Percentiles rank a stretch among this genome's conserved stretches.
Conservation (phyloP, 2,888 invertebrate genomes). For the Ptychoptera albimana region DNA sequence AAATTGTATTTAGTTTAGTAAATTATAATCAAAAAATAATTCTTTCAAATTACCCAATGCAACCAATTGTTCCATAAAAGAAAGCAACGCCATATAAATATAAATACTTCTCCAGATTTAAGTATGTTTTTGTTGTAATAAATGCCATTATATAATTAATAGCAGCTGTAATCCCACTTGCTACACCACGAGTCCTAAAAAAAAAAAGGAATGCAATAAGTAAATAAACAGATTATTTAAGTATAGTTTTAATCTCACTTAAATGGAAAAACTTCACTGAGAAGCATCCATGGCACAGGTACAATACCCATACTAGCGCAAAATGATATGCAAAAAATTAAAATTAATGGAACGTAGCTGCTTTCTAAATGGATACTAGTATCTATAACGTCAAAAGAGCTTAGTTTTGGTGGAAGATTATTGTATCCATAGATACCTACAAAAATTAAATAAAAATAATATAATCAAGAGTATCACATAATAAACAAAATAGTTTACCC, state of each 20-base stretch:
- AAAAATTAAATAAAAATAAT: slow-evolving; percentile 27
- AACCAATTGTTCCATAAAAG: slow-evolving; percentile 32
- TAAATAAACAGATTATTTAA: not conserved
- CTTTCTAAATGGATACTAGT: not conserved
- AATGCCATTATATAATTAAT: slow-evolving; percentile 36
- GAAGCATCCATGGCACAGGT: slow-evolving; percentile 37
- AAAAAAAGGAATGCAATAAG: slow-evolving; percentile 1
- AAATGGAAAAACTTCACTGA: slow-evolving; percentile 41
- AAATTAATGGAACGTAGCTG: slow-evolving; percentile 20
- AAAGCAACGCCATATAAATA: slow-evolving; percentile 35
- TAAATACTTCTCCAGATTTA: slow-evolving; percentile 31
- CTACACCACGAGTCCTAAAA: slow-evolving; percentile 12
- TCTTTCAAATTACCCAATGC: slow-evolving; percentile 22
- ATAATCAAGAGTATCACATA: slow-evolving; percentile 28
- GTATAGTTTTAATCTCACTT: slow-evolving; percentile 33
- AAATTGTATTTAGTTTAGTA: too few species aligned
- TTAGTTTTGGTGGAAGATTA: slow-evolving; percentile 26
- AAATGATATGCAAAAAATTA: slow-evolving; percentile 11
- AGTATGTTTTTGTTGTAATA: slow-evolving; percentile 36
- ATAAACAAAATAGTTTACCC: slow-evolving; percentile 31
- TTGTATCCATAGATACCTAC: slow-evolving; percentile 31
- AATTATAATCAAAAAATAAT: not conserved
- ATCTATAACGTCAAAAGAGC: slow-evolving; percentile 28
- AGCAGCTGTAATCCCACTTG: slow-evolving; percentile 31
- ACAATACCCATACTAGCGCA: slow-evolving; percentile 19